Evolutionary conservation across 2,113 vertebrate species (phyloP).

Genomic region (Otolemur garnettii): DNA sequence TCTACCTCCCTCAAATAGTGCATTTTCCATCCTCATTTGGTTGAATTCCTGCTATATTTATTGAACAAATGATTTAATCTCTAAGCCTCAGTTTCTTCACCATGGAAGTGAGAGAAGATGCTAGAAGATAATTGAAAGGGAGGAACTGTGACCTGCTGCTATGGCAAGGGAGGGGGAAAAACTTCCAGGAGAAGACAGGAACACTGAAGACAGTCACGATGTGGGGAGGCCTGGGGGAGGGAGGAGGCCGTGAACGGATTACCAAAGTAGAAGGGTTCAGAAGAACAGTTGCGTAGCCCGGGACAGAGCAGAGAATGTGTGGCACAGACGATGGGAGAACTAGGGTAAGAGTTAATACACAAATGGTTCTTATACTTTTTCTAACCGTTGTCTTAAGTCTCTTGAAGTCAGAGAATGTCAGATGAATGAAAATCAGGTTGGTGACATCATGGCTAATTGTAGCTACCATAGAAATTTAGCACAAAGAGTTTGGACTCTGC

Average conservation of each 20-base stretch:
- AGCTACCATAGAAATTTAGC: background rate
- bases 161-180: rapidly evolving
- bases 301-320: background rate
- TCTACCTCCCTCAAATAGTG: background rate
- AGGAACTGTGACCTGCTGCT: too few relatives aligned
- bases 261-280: background rate
- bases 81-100: background rate
- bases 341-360: rapidly evolving
- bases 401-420: background rate
- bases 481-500: background rate
- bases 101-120: background rate
- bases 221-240: background rate
- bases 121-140: background rate
- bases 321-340: rapidly evolving
- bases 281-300: rapidly evolving
- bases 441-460: background rate
- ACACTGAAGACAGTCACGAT: rapidly evolving
- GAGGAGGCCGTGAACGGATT: background rate
- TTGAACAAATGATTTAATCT: background rate
- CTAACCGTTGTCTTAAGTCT: background rate
- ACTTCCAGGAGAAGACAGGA: background rate
- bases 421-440: background rate
- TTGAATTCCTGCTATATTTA: background rate
- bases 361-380: background rate
- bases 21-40: background rate